Base-by-base conservation (phyloP, 2,888 invertebrate genomes). In the Tolmerus cingulatus region DNA sequence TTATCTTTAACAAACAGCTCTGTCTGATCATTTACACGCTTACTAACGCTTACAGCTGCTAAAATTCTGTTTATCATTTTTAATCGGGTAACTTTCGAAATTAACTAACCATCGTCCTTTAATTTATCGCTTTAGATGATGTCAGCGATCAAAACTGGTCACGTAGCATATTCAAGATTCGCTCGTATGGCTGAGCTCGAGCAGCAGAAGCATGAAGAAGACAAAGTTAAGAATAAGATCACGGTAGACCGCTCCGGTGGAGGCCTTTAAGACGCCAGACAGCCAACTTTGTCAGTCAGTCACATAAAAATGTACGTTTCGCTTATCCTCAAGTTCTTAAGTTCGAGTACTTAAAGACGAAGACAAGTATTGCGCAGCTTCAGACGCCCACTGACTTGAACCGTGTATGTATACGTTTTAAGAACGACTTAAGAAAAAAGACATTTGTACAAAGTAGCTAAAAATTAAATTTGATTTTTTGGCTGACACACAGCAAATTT, bases 101-200 rank as follows among this genome's bases (percentile, higher is more conserved):
- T 66, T 9, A 57, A 89, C 91, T 90, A 23, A 23, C 9, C 12
- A 23, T 57, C 51, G 23, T 19, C 19, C 23, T 82, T 82, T 34
- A 81, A 23, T 55, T 86, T 40, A 55, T 86, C 27, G 88, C 81
- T 84, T 9, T 87, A 99, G 99, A 97, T 99, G 96, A 99, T 99
- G 98, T 98, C 98, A 16, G 98, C 99, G 9, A 96, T 99, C 90
- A 99, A 99, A 93, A 97, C 97, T 0, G 99, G 99, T 12, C 97
- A 97, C 91, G 96, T 99, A 89, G 96, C 98, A 2, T 97, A 98
- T 92, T 99, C 98, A 19, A 94, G 99, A 88, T 98, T 99, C 93
- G 99, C 99, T 1, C 95, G 96, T 90, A 97, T 98, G 95, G 98
- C 98, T 0, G 97, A 98, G 93, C 94, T 97, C 94, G 97, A 97